phyloP scores from a whole-genome alignment of 2,113 vertebrate genomes.

The Cyprinodon variegatus region DNA sequence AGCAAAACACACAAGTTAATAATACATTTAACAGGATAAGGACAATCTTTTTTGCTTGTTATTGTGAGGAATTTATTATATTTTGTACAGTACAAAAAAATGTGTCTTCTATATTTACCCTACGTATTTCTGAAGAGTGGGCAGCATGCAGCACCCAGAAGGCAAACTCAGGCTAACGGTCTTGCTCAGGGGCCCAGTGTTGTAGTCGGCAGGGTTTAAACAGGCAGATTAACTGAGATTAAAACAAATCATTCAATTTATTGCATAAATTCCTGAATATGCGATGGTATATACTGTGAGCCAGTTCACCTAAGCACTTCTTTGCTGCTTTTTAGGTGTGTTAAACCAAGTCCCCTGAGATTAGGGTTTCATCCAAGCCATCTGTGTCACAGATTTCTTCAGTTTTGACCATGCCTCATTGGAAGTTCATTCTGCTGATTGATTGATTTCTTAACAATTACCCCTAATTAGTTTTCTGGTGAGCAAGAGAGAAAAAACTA shows the following conservation, averaged over 20 bases:
- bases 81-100: too few relatives aligned
- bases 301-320: slow-evolving; percentile 2
- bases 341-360: slow-evolving; percentile 47
- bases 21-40: not conserved
- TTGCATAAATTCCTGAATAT: not conserved
- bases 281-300: not conserved
- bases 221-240: too few relatives aligned
- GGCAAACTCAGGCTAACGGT: too few relatives aligned
- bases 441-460: slow-evolving; percentile 82
- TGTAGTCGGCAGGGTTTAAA: too few relatives aligned
- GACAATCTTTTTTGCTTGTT: too few relatives aligned
- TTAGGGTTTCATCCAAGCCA: slow-evolving; percentile 45
- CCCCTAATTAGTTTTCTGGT: slow-evolving; percentile 78
- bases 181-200: too few relatives aligned
- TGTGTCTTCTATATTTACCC: too few relatives aligned
- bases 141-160: too few relatives aligned
- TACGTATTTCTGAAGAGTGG: too few relatives aligned
- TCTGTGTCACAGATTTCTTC: slow-evolving; percentile 67
- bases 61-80: too few relatives aligned
- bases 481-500: slow-evolving; percentile 70
- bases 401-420: slow-evolving; percentile 73
- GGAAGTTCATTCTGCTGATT: slow-evolving; percentile 71
- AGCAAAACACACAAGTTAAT: not conserved
- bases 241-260: not conserved
- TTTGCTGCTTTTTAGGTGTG: slow-evolving; percentile 14